Conservation (phyloP, 2,113 vertebrate genomes). For the Ptilorrhoa leucosticta region DNA sequence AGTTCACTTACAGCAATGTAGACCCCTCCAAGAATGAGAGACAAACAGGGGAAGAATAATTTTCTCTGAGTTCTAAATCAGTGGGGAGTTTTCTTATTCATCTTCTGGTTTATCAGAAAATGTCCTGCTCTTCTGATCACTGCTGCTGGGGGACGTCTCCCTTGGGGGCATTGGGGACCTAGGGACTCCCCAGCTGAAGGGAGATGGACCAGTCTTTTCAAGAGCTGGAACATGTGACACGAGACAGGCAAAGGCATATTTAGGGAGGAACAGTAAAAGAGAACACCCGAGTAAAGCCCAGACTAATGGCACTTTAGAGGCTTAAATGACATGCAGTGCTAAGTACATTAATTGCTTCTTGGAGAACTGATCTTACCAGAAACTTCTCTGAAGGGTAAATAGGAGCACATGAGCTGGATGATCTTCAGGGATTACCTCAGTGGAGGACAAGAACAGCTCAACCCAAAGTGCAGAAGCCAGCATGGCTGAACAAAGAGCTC, state of each 20-base stretch:
- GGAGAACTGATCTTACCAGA: background rate
- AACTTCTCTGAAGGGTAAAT: background rate
- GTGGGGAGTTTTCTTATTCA: background rate
- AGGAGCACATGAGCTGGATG: background rate
- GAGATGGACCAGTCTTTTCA: background rate
- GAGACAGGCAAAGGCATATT: background rate
- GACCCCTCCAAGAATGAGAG: background rate
- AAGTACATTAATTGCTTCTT: background rate
- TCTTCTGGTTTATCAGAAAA: background rate
- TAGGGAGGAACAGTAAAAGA: background rate
- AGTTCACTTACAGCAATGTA: background rate
- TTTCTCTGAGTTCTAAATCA: background rate
- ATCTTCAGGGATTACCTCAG: background rate
- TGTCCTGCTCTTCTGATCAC: background rate
- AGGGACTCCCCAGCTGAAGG: background rate
- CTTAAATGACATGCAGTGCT: background rate
- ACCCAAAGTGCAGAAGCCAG: background rate
- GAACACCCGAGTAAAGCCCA: background rate
- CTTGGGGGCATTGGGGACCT: fast-evolving
- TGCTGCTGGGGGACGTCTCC: background rate
- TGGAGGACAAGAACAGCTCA: background rate
- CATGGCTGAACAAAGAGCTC: background rate
- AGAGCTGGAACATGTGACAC: background rate
- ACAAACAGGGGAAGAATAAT: background rate
- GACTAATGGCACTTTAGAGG: background rate